Conservation (phyloP, 37 sponge, comb jelly and placozoan species). For the Diacarnus erythraeanus region DNA sequence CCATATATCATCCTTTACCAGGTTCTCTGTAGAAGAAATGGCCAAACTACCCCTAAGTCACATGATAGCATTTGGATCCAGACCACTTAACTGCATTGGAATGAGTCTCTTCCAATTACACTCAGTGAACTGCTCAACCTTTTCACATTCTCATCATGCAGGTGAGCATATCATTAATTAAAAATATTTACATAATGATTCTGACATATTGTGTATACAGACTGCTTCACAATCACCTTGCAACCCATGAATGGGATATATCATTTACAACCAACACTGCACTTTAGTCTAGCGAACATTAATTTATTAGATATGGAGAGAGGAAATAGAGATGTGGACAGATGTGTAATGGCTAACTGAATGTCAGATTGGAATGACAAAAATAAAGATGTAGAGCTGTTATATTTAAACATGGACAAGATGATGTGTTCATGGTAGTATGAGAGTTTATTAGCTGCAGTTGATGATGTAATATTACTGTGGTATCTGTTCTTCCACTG, state of each 20-base stretch:
- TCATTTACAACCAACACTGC: too few species aligned
- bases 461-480: not conserved
- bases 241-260: slow-evolving; percentile 61
- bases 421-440: not conserved
- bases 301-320: too few species aligned
- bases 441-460: not conserved
- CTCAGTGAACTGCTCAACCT: slow-evolving; percentile 52
- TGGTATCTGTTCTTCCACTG: not conserved
- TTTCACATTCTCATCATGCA: slow-evolving; percentile 53
- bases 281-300: too few species aligned
- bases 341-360: not conserved
- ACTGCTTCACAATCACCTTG: slow-evolving; percentile 55
- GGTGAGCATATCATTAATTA: slow-evolving; percentile 4
- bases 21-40: slow-evolving; percentile 71
- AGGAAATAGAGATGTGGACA: too few species aligned
- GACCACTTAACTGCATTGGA: slow-evolving; percentile 81
- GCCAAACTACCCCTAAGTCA: slow-evolving; percentile 34
- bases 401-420: not conserved
- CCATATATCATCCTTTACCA: slow-evolving; percentile 4
- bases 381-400: not conserved
- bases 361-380: not conserved
- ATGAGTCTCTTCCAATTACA: slow-evolving; percentile 72
- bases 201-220: too few species aligned
- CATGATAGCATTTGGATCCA: slow-evolving; percentile 74
- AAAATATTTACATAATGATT: too few species aligned